phyloP scores from a whole-genome alignment of 2,113 vertebrate species.

The Ochotona princeps region DNA sequence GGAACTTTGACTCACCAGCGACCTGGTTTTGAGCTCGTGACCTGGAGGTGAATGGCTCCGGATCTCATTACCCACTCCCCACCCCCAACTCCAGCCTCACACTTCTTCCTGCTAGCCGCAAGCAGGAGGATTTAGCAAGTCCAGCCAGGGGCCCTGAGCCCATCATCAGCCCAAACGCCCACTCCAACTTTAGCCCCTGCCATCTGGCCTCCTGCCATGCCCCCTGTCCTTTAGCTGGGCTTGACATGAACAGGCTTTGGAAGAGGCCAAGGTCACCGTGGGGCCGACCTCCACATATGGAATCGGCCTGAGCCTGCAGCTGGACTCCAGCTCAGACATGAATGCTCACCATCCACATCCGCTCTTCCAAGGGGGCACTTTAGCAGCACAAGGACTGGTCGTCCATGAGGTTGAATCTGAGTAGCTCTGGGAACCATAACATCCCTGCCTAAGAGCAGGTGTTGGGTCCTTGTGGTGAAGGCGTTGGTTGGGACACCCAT shows the following conservation, averaged over 20 bases:
- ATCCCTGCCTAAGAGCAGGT: too few relatives aligned
- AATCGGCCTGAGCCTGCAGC: slow-evolving; percentile 18
- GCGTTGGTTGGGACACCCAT: too few relatives aligned
- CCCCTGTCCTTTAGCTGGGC: slow-evolving; percentile 12
- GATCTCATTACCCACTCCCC: slow-evolving; percentile 76
- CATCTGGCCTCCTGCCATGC: slow-evolving; percentile 68
- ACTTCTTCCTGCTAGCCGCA: background rate
- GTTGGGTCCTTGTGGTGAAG: too few relatives aligned
- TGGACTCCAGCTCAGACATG: background rate
- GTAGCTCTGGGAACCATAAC: background rate
- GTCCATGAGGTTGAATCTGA: background rate
- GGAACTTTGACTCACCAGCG: slow-evolving; percentile 70
- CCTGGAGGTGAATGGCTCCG: slow-evolving; percentile 66
- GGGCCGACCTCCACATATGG: slow-evolving; percentile 77
- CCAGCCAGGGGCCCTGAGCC: slow-evolving; percentile 60
- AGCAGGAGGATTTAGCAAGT: background rate
- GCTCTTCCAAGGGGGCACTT: background rate
- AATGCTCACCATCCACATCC: background rate
- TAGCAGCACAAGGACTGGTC: background rate
- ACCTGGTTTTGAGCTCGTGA: slow-evolving; percentile 79
- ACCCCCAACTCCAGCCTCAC: background rate
- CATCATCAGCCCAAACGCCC: background rate
- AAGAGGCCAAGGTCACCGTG: slow-evolving; percentile 77
- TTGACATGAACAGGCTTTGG: slow-evolving; percentile 54
- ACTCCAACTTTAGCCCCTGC: background rate